phyloP scores from a whole-genome alignment of 2,797 vertebrate genomes.

The Hoplostethus mediterraneus region DNA sequence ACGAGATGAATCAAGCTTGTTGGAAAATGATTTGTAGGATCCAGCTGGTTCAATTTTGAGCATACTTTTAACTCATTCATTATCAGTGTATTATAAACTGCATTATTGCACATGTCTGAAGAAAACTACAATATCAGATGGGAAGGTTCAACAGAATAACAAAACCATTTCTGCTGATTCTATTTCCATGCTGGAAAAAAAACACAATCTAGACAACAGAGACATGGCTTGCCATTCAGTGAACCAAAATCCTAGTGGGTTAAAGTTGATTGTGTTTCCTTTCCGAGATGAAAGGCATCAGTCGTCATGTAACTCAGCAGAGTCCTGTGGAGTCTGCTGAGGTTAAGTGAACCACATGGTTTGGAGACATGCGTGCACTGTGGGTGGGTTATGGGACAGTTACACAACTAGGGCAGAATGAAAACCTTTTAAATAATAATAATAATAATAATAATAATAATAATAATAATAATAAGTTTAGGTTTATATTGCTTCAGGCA shows the following conservation, averaged over 20 bases:
- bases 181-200: slow-evolving; percentile 18
- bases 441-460: too few relatives aligned
- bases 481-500: too few relatives aligned
- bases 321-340: slow-evolving; percentile 27
- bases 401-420: too few relatives aligned
- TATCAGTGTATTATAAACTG: neutral
- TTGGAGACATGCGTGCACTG: neutral
- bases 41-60: too few relatives aligned
- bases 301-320: slow-evolving; percentile 46
- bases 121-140: neutral
- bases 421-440: too few relatives aligned
- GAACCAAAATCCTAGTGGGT: too few relatives aligned
- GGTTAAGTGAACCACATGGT: neutral
- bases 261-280: slow-evolving; percentile 50
- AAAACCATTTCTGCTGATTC: neutral
- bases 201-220: too few relatives aligned
- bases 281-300: slow-evolving; percentile 22
- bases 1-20: too few relatives aligned
- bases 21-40: too few relatives aligned
- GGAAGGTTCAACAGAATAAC: neutral
- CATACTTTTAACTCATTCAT: too few relatives aligned
- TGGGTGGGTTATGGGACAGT: neutral
- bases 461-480: too few relatives aligned
- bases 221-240: too few relatives aligned
- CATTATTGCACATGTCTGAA: neutral